phyloP scores from a whole-genome alignment of 1,140 invertebrate species.

The Drosophila busckii region DNA sequence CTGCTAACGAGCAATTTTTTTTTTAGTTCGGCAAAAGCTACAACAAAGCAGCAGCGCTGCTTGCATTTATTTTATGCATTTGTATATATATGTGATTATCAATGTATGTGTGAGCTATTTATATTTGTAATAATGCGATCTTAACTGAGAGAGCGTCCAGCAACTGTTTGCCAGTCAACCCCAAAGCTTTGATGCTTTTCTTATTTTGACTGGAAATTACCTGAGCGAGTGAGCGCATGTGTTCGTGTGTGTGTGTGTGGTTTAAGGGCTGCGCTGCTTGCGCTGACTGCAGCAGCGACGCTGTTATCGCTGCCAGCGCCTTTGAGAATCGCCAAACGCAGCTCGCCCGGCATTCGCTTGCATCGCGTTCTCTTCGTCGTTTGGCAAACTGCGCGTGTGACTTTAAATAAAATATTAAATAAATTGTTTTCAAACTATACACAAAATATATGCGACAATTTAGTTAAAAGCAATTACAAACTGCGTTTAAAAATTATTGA shows the following conservation, averaged over 20 bases:
- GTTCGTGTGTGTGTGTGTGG: neutral
- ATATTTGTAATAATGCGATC: no score
- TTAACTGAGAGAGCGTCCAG: no score
- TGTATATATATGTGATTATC: no score
- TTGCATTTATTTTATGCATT: slow-evolving; percentile 10
- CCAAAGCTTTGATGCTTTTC: no score
- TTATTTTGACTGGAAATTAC: slow-evolving; percentile 56
- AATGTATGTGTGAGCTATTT: no score
- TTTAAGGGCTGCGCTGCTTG: no score
- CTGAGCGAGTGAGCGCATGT: slow-evolving; percentile 10
- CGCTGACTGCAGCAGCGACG: slow-evolving; percentile 17
- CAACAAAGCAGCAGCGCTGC: slow-evolving; percentile 1
- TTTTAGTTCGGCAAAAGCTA: no score
- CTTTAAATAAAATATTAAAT: slow-evolving; percentile 13
- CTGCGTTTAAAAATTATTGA: no score
- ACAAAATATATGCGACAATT: neutral
- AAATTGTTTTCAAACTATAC: neutral
- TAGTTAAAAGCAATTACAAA: neutral
- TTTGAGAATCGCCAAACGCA: slow-evolving; percentile 44
- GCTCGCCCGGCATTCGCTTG: slow-evolving; percentile 67
- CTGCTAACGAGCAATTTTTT: neutral
- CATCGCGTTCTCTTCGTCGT: slow-evolving; percentile 69
- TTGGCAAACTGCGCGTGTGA: slow-evolving; percentile 21
- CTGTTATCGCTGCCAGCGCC: slow-evolving; percentile 23
- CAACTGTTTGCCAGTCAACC: no score